These are phyloP conservation scores for Pyrochroa serraticornis DNA, from an alignment of 2,888 invertebrate species.

Conservation along the genomic window DNA sequence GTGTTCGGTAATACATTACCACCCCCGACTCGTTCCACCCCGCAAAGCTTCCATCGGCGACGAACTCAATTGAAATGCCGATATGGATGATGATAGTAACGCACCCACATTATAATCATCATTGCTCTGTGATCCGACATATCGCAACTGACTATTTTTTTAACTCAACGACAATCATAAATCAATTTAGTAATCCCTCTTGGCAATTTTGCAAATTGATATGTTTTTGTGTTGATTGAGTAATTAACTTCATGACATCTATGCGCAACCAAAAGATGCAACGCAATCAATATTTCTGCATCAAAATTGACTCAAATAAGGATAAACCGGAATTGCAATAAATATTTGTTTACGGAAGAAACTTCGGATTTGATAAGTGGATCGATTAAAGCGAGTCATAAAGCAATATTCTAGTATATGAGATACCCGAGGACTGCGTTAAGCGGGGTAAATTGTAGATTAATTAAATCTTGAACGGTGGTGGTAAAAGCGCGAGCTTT, in stretches of 20 bases:
- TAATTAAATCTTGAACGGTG: conserved; percentile 39
- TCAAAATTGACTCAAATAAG: too few species aligned
- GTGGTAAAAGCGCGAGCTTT: conserved; percentile 29
- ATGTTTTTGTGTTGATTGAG: too few species aligned
- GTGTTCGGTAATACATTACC: conserved; percentile 49
- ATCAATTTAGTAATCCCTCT: too few species aligned
- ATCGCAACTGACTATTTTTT: too few species aligned
- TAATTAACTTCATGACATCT: too few species aligned
- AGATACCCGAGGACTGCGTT: conserved; percentile 29
- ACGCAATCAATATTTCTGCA: too few species aligned
- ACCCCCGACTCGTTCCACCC: conserved; percentile 22
- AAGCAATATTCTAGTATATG: conserved; percentile 24
- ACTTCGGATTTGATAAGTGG: background rate
- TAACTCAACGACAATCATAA: too few species aligned
- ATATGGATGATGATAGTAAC: conserved; percentile 13
- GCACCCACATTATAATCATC: conserved; percentile 20
- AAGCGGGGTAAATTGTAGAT: conserved; percentile 39
- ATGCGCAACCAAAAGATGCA: too few species aligned
- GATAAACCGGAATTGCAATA: too few species aligned
- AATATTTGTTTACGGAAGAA: too few species aligned
- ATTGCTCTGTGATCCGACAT: background rate
- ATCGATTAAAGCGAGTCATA: conserved; percentile 29
- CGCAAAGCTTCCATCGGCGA: conserved; percentile 20
- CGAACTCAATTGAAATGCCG: conserved; percentile 30
- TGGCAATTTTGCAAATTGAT: too few species aligned